These are phyloP conservation scores for Polyodon spathula DNA, from an alignment of 2,113 vertebrate species.

Conservation along the genomic window DNA sequence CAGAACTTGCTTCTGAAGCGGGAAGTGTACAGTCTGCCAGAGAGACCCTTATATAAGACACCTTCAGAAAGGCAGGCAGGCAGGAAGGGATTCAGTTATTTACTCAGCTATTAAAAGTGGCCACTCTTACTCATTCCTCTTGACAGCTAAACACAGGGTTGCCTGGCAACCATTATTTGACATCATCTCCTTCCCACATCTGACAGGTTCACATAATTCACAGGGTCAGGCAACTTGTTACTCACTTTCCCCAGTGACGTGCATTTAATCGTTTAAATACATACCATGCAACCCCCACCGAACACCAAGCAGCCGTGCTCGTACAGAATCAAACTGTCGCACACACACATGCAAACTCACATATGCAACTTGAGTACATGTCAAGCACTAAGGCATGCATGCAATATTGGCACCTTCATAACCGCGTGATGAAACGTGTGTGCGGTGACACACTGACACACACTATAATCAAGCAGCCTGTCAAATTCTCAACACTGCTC, in stretches of 20 bases:
- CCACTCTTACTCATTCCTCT: slow-evolving; percentile 43
- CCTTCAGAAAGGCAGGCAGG: slow-evolving; percentile 39
- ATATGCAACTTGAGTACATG: no score
- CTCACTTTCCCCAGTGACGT: slow-evolving; percentile 56
- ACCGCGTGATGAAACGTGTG: no score
- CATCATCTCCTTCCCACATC: slow-evolving; percentile 65
- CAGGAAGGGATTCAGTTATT: slow-evolving; percentile 48
- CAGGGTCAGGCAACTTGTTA: slow-evolving; percentile 55
- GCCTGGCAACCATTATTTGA: slow-evolving; percentile 73
- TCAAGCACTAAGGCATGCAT: no score
- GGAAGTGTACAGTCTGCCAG: slow-evolving; percentile 41
- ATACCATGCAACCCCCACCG: slow-evolving; percentile 40
- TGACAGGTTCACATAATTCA: slow-evolving; percentile 69
- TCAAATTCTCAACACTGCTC: no score
- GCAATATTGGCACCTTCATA: no score
- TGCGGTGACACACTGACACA: no score
- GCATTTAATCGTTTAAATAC: slow-evolving; percentile 61
- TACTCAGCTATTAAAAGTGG: slow-evolving; percentile 53
- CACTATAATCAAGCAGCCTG: no score
- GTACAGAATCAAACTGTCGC: neutral
- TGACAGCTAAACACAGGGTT: slow-evolving; percentile 60
- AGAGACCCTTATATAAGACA: slow-evolving; percentile 48
- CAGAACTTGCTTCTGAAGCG: slow-evolving; percentile 13
- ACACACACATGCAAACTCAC: no score
- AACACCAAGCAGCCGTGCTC: neutral